Base-by-base conservation (phyloP, 2,888 invertebrate genomes). In the Melikaiella ostensackeni region DNA sequence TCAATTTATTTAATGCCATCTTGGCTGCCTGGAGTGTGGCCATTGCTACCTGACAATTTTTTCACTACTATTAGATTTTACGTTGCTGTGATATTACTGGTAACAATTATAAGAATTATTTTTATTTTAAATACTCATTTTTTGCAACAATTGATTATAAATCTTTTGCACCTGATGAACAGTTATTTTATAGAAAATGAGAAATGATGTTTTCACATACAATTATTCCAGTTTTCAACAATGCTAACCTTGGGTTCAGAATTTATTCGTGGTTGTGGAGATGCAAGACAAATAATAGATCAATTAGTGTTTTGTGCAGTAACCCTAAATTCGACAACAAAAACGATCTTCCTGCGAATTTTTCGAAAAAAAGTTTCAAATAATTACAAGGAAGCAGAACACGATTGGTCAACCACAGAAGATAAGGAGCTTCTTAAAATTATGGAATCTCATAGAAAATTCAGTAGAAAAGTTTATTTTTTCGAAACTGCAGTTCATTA, bases 281-380 rank as follows among this genome's bases (percentile, higher is more conserved):
- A 64, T 24, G 19, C 64, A 24, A 64, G 24, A 24, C 16, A 64
- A 24, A 21, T 24, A 24, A 64, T 42, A 21, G 64, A 64, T 24
- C 64, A 64, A 42, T 64, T 64, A 64, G 64, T 64, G 2, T 64
- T 64, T 64, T 64, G 64, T 24, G 64, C 64, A 21, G 64, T 64
- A 24, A 64, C 42, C 1, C 21, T 64, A 42, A 64, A 64, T 27
- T 64, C 64, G 7, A 38, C 38, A 24, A 42, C 64, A 42, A 64
- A 64, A 64, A 64, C 42, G 24, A 64, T 64, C 16, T 5, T 64
- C 0, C 64, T 64, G 1, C 64, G 64, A 21, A 64, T 64, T 42
- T 42, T 42, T 42, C 64, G 64, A 64, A 42, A 64, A 24, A 24
- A 64, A 27, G 21, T 64, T 42, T 24, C 24, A 11, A 64, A 42